Evolutionary conservation across 2,113 vertebrate genomes (phyloP).

Genomic region (Stomatorhinus ivindoensis): DNA sequence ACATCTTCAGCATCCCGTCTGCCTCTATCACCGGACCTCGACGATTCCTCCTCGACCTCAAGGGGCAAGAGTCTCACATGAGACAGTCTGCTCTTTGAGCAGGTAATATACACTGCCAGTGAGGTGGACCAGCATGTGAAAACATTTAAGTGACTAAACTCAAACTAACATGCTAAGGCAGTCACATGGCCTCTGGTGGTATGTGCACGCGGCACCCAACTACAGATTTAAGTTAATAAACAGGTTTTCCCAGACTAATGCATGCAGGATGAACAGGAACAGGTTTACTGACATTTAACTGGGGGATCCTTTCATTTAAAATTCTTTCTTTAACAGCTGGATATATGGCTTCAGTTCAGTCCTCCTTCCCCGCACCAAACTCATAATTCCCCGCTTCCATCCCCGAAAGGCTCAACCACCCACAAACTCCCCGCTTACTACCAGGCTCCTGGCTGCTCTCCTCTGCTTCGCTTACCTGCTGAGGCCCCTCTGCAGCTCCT

Average conservation of each 20-base stretch:
- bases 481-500: slow-evolving; percentile 46
- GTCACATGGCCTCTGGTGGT: background rate
- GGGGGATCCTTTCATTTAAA: background rate
- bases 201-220: background rate
- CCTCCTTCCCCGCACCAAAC: too few relatives aligned
- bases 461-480: slow-evolving; percentile 46
- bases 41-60: slow-evolving; percentile 67
- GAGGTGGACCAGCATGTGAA: background rate
- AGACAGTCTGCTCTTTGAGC: background rate
- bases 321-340: background rate
- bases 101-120: background rate
- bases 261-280: background rate
- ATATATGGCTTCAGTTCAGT: background rate
- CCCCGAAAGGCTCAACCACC: background rate
- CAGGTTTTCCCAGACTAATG: background rate
- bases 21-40: slow-evolving; percentile 67
- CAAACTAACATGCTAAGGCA: background rate
- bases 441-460: background rate
- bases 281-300: background rate
- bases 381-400: too few relatives aligned
- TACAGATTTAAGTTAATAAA: background rate
- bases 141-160: background rate
- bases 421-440: background rate
- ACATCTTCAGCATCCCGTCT: slow-evolving; percentile 80
- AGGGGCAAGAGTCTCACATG: background rate